Percentiles rank a stretch among this genome's conserved stretches.
These are phyloP conservation scores for Vollenhovia emeryi DNA, from an alignment of 1,140 invertebrate genomes.

Conservation along the genomic window DNA sequence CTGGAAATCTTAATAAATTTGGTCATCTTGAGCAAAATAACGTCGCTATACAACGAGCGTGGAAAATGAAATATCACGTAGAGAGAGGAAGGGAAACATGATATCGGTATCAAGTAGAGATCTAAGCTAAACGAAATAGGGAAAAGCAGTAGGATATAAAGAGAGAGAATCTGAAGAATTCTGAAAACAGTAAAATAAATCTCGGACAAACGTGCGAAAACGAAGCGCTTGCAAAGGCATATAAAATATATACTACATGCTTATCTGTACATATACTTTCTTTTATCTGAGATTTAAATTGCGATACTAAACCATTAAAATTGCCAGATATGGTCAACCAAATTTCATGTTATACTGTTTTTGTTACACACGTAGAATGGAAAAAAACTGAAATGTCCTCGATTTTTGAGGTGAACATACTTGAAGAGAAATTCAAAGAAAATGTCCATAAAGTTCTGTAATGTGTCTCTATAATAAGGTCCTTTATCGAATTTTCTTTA, in stretches of 20 bases:
- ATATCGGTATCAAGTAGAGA: background rate
- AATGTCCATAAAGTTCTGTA: background rate
- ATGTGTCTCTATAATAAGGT: background rate
- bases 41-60: background rate
- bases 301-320: too few relatives aligned
- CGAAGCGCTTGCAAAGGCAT: background rate
- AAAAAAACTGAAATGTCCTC: too few relatives aligned
- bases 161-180: background rate
- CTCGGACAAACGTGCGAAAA: background rate
- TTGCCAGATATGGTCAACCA: too few relatives aligned
- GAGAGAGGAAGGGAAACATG: background rate
- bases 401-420: too few relatives aligned
- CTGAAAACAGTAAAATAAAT: conserved; percentile 33
- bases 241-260: background rate
- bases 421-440: background rate
- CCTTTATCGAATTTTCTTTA: conserved; percentile 11
- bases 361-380: too few relatives aligned
- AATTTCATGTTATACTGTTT: too few relatives aligned
- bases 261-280: background rate
- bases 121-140: background rate
- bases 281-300: conserved; percentile 11
- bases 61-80: background rate
- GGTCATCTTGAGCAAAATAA: background rate
- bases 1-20: conserved; percentile 45
- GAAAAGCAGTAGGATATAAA: conserved; percentile 7